A percentile compares a stretch with the other conserved stretches of the same genome.
Evolutionary conservation across 2,797 vertebrate genomes (phyloP).

Genomic region (Potorous gilbertii): DNA sequence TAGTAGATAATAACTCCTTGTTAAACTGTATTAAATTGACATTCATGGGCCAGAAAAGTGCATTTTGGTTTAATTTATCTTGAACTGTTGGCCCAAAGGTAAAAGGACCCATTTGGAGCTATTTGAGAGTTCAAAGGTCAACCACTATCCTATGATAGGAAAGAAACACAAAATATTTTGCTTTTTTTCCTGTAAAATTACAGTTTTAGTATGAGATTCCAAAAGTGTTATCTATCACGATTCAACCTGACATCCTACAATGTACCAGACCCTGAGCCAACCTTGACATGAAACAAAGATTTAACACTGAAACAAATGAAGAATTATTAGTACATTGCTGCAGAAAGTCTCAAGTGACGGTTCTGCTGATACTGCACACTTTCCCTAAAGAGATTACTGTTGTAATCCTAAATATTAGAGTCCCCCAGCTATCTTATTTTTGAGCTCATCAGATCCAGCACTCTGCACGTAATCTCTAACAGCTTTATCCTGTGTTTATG

Average conservation of each 20-base stretch:
- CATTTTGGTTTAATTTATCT: conserved; percentile 1
- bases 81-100: not conserved
- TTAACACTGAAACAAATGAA: conserved; percentile 61
- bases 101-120: not conserved
- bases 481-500: conserved; percentile 83
- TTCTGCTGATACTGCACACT: conserved; percentile 93
- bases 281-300: conserved; percentile 39
- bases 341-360: conserved; percentile 71
- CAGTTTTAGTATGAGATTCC: not conserved
- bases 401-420: conserved; percentile 96
- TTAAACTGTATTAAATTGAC: conserved; percentile 10
- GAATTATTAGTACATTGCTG: conserved; percentile 70
- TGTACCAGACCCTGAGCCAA: not conserved
- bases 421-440: conserved; percentile 88
- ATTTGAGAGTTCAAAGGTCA: conserved; percentile 30
- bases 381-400: conserved; percentile 96
- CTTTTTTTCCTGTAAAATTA: conserved; percentile 19
- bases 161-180: conserved; percentile 30
- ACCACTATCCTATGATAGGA: not conserved
- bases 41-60: conserved; percentile 14
- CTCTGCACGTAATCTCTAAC: conserved; percentile 89
- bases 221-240: conserved; percentile 19
- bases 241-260: not conserved
- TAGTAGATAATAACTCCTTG: not conserved
- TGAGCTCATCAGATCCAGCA: conserved; percentile 91